Evolutionary conservation across 2,797 vertebrate genomes (phyloP), one percentile per base, ranked within the genome.

Genomic region (Molossus alvarezi): DNA sequence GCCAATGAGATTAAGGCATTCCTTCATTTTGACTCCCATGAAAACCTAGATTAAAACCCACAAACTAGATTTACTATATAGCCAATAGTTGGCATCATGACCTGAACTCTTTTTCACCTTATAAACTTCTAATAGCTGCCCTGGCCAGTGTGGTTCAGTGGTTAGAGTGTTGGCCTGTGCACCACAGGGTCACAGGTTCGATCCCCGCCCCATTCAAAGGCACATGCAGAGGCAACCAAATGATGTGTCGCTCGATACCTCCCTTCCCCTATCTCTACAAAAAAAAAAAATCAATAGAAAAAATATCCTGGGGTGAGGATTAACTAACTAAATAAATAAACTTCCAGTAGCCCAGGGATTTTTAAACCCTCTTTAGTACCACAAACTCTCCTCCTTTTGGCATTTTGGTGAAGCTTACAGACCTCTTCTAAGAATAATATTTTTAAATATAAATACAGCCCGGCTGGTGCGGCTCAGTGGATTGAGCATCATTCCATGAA

Each of bases 41-140:
- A 83, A 95, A 90, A 88, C 18, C 91, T 90, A 73, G 27, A 79
- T 57, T 62, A 83, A 90, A 93, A 73, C 8, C 41, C 33, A 92
- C 27, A 72, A 60, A 80, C 60, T n/a, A 60, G 45, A 92, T 57
- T 79, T 29, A 73, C 60, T 3, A 13, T 37, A 79, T 29, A 41
- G n/a, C 41, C 55, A 82, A 57, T 2, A 82, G n/a, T 37, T 48
- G 57, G 69, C 67, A 71, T 48, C 2, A 55, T 62, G 58, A 62
- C 23, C 48, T 85, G 37, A 76, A 13, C 45, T 65, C 58, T 91
- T 83, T 71, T 76, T 84, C 25, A 89, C 27, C 21, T 81, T 76
- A 76, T 17, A 88, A 80, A 84, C 10, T 55, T 91, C 37, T 25
- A 25, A 20, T 64, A 81, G 62, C 41, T 45, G 41, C 41, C 41